phyloP scores from a whole-genome alignment of 1,140 invertebrate species.

The Drosophila cardini region DNA sequence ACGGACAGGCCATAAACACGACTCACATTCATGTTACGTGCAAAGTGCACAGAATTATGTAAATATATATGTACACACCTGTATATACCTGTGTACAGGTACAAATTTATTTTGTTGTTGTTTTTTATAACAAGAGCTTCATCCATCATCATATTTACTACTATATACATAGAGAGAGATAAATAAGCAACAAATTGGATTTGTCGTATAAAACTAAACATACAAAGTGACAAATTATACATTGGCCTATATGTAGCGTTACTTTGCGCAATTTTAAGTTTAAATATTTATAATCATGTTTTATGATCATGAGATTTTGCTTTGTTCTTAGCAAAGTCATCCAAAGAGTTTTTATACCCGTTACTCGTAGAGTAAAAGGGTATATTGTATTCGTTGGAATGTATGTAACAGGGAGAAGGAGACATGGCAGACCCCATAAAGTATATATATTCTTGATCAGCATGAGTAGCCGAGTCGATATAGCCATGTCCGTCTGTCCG shows the following conservation, averaged over 20 bases:
- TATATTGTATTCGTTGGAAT: too few relatives aligned
- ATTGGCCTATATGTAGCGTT: background rate
- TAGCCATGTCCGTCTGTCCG: too few relatives aligned
- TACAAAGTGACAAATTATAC: slow-evolving; percentile 6
- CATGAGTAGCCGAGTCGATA: too few relatives aligned
- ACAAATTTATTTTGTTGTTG: slow-evolving; percentile 17
- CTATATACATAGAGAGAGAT: slow-evolving; percentile 6
- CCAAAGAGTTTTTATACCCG: too few relatives aligned
- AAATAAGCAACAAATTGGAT: slow-evolving; percentile 19
- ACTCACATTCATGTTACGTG: slow-evolving; percentile 43
- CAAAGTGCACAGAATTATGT: slow-evolving; percentile 47
- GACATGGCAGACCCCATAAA: too few relatives aligned
- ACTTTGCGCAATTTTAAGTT: background rate
- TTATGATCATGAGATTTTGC: background rate
- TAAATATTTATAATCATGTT: background rate
- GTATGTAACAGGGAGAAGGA: too few relatives aligned
- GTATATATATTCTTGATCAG: too few relatives aligned
- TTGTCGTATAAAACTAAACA: slow-evolving; percentile 1
- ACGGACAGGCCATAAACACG: slow-evolving; percentile 49
- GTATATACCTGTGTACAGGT: slow-evolving; percentile 12
- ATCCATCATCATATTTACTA: slow-evolving; percentile 20
- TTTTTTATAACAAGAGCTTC: slow-evolving; percentile 33
- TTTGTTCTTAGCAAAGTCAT: too few relatives aligned
- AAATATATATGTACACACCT: slow-evolving; percentile 11
- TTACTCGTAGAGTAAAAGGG: too few relatives aligned